These are phyloP conservation scores for Blomia tropicalis DNA, from an alignment of 2,888 invertebrate genomes.

Conservation along the genomic window DNA sequence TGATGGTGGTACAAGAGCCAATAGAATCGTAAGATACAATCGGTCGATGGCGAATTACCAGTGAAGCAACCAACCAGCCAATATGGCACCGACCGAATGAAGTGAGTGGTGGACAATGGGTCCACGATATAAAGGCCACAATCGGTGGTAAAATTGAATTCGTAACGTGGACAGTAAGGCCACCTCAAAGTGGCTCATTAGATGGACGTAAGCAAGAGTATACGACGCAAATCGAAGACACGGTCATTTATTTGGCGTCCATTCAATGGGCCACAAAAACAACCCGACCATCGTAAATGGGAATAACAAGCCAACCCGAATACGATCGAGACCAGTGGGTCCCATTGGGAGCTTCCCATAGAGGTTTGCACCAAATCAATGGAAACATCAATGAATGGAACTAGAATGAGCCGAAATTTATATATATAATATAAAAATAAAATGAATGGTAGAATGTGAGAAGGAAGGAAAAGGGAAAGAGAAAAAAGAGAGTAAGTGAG, in stretches of 20 bases:
- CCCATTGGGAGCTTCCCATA: constrained; percentile 13
- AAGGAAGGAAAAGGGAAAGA: too few species aligned
- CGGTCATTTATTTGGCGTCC: constrained; percentile 10
- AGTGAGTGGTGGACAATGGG: neutral
- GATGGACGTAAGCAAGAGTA: neutral
- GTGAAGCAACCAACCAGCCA: neutral
- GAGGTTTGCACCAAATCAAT: neutral
- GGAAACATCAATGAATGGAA: neutral
- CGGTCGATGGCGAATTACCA: neutral
- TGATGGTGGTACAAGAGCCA: neutral
- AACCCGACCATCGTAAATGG: neutral
- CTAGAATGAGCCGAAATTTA: too few species aligned
- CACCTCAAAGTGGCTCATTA: constrained; percentile 11
- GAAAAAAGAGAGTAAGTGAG: too few species aligned
- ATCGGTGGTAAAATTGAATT: constrained; percentile 5
- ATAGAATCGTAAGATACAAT: too few species aligned
- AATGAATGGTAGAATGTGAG: too few species aligned
- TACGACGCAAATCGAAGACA: constrained; percentile 2
- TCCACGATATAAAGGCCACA: neutral
- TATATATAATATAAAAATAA: too few species aligned
- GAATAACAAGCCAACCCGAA: neutral
- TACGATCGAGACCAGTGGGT: neutral
- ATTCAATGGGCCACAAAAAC: neutral
- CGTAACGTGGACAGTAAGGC: neutral
- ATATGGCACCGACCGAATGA: neutral